Evolutionary conservation across 2,888 invertebrate genomes (phyloP).

Genomic region (Mayetiola destructor): DNA sequence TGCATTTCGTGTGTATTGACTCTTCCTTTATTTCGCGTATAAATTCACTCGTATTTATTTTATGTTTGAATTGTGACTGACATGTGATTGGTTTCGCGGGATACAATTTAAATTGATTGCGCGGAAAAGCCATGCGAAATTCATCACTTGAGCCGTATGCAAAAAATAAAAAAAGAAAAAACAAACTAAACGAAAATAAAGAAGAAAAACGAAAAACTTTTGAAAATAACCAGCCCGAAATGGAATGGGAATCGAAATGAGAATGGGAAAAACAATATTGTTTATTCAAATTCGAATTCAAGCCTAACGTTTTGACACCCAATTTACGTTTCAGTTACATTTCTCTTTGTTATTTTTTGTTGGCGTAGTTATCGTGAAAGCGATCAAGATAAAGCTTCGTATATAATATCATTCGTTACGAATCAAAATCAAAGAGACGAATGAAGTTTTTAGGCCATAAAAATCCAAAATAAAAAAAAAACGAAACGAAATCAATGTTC

Average conservation of each 20-base stretch:
- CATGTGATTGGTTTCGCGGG: constrained; percentile 6
- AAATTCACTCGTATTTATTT: too few species aligned
- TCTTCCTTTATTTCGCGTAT: too few species aligned
- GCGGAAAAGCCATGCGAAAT: not conserved
- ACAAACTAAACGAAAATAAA: not conserved
- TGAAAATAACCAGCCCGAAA: not conserved
- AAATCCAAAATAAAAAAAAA: too few species aligned
- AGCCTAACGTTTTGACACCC: constrained; percentile 9
- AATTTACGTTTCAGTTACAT: not conserved
- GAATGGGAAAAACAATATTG: constrained; percentile 9
- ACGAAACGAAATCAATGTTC: not conserved
- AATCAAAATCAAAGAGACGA: constrained; percentile 2
- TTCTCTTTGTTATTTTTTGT: too few species aligned
- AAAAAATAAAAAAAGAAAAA: not conserved
- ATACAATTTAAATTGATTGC: not conserved
- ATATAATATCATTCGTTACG: constrained; percentile 10
- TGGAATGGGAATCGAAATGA: too few species aligned
- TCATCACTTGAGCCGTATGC: not conserved
- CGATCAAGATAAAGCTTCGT: constrained; percentile 3
- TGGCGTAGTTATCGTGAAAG: too few species aligned
- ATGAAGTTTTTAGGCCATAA: constrained; percentile 7
- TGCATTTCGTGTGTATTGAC: too few species aligned
- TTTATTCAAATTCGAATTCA: constrained; percentile 3
- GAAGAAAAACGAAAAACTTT: not conserved
- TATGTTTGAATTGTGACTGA: constrained; percentile 1